Conservation (phyloP, 2,113 vertebrate genomes). For the Ariopsis seemanni region DNA sequence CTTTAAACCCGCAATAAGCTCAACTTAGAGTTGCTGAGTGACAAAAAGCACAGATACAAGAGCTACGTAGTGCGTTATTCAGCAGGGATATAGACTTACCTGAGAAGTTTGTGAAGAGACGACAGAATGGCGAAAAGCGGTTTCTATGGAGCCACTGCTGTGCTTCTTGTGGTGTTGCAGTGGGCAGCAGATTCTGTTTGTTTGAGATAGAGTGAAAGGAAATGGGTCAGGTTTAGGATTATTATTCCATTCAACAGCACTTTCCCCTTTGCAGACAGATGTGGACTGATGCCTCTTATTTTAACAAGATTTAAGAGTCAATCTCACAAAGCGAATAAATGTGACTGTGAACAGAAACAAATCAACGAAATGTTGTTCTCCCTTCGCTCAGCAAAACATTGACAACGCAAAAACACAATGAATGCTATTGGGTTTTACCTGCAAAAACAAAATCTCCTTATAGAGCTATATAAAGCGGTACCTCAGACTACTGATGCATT, state of each 20-base stretch:
- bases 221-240: constrained; percentile 30
- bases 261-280: constrained; percentile 12
- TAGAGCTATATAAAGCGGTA: not conserved
- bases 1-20: not conserved
- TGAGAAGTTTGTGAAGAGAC: constrained; percentile 96
- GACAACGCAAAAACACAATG: not conserved
- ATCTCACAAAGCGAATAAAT: not conserved
- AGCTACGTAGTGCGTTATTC: constrained; percentile 22
- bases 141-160: constrained; percentile 96
- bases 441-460: not conserved
- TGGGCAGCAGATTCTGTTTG: constrained; percentile 89
- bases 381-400: not conserved
- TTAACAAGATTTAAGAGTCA: not conserved
- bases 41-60: constrained; percentile 14
- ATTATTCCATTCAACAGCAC: not conserved
- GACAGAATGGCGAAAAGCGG: constrained; percentile 91
- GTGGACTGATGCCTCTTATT: not conserved
- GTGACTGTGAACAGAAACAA: not conserved
- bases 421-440: not conserved
- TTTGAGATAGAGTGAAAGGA: constrained; percentile 26
- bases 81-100: constrained; percentile 68
- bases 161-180: constrained; percentile 90
- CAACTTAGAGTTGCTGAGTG: constrained; percentile 13
- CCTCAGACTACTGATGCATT: not conserved
- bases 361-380: not conserved